These are phyloP conservation scores for Nephrocerus scutellatus DNA, from an alignment of 2,888 invertebrate species.

Conservation along the genomic window DNA sequence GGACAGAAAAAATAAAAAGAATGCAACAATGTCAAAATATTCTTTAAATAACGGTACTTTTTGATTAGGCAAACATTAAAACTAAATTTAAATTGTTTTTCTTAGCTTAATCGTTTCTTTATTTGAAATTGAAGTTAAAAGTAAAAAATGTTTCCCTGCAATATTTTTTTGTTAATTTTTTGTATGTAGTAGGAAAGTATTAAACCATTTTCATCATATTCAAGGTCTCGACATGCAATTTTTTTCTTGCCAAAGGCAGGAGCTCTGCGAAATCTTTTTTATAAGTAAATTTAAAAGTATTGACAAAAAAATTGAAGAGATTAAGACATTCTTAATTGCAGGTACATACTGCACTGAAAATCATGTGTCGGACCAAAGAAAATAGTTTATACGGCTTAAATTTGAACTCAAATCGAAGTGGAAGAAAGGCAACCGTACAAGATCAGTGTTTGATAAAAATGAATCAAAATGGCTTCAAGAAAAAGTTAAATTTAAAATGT, in stretches of 20 bases:
- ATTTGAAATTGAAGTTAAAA: too few species aligned
- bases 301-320: slow-evolving; percentile 5
- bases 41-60: too few species aligned
- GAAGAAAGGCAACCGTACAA: slow-evolving; percentile 8
- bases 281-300: slow-evolving; percentile 4
- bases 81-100: too few species aligned
- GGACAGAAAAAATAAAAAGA: neutral
- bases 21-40: neutral
- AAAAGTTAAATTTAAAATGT: slow-evolving; percentile 8
- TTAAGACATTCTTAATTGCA: slow-evolving; percentile 3
- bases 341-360: neutral
- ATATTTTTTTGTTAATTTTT: neutral
- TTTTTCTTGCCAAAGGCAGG: too few species aligned
- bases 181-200: neutral
- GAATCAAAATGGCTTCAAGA: slow-evolving; percentile 5
- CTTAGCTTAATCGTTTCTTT: too few species aligned
- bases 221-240: slow-evolving; percentile 3
- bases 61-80: too few species aligned
- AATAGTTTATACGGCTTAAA: slow-evolving; percentile 5
- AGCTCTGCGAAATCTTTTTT: too few species aligned
- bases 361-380: neutral
- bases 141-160: too few species aligned
- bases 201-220: slow-evolving; percentile 3
- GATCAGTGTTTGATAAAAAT: slow-evolving; percentile 8
- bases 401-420: slow-evolving; percentile 9